Evolutionary conservation across 2,888 invertebrate genomes (phyloP).

Genomic region (Dendrolimus houi): DNA sequence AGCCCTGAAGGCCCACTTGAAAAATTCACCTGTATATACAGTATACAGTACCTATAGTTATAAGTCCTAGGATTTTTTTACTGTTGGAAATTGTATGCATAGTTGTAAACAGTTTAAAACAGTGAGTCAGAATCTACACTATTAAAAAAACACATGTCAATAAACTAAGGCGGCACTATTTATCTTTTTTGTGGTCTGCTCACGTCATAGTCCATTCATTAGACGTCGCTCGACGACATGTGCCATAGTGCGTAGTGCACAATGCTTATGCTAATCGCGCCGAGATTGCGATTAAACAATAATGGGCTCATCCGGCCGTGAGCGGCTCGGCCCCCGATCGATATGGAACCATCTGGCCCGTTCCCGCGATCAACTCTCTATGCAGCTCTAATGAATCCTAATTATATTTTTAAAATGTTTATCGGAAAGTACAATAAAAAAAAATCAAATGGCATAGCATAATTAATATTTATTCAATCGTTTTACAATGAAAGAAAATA

Average conservation of each 20-base stretch:
- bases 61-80: too few relatives aligned
- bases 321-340: conserved; percentile 39
- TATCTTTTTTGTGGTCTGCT: conserved; percentile 12
- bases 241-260: conserved; percentile 40
- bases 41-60: too few relatives aligned
- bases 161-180: neutral
- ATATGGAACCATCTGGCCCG: conserved; percentile 55
- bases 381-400: conserved; percentile 6
- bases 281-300: conserved; percentile 62
- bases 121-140: too few relatives aligned
- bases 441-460: too few relatives aligned
- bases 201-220: conserved; percentile 46
- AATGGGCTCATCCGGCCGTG: conserved; percentile 37
- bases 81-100: too few relatives aligned
- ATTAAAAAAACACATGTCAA: neutral
- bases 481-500: too few relatives aligned
- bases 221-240: conserved; percentile 32
- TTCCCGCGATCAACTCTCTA: conserved; percentile 29
- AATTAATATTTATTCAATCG: too few relatives aligned
- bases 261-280: conserved; percentile 66
- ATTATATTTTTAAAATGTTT: neutral
- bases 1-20: too few relatives aligned
- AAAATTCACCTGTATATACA: too few relatives aligned
- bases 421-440: too few relatives aligned
- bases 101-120: too few relatives aligned